These are phyloP conservation scores for Amphiprion clarkii DNA, from an alignment of 2,797 vertebrate species.

Conservation along the genomic window DNA sequence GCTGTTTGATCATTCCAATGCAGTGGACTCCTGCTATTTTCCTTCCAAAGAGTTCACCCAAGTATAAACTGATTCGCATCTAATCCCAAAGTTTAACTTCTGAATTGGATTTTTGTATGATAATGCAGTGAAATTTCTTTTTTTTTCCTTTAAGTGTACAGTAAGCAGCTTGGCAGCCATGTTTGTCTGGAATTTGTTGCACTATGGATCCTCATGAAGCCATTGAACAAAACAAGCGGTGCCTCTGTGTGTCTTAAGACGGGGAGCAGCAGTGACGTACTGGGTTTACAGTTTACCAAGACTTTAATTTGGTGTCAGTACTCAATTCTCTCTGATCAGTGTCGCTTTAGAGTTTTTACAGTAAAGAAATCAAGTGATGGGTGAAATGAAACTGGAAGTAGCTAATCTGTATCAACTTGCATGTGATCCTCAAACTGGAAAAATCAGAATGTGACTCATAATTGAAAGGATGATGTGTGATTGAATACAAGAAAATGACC, in stretches of 20 bases:
- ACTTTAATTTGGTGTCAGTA: conserved; percentile 24
- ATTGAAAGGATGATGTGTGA: neutral
- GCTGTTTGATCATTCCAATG: conserved; percentile 73
- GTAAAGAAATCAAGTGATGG: conserved; percentile 7
- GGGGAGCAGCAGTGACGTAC: conserved; percentile 45
- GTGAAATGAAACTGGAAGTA: conserved; percentile 62
- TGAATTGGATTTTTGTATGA: conserved; percentile 51
- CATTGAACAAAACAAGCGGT: conserved; percentile 78
- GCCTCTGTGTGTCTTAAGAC: conserved; percentile 57
- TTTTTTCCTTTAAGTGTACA: conserved; percentile 40
- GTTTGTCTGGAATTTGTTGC: conserved; percentile 71
- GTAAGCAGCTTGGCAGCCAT: conserved; percentile 54
- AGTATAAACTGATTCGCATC: conserved; percentile 53
- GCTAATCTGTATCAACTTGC: conserved; percentile 19
- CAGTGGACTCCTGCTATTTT: conserved; percentile 55
- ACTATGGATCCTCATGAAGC: conserved; percentile 78
- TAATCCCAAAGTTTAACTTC: conserved; percentile 55
- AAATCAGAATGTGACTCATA: conserved; percentile 18
- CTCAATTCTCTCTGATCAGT: conserved; percentile 29
- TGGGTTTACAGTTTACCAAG: conserved; percentile 60
- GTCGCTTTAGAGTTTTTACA: conserved; percentile 39
- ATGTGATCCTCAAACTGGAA: conserved; percentile 50
- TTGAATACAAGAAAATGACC: neutral
- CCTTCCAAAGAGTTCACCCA: conserved; percentile 64
- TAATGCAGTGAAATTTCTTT: conserved; percentile 33